These are phyloP conservation scores for Valencia hispanica DNA, from an alignment of 2,797 vertebrate genomes.

Conservation along the genomic window DNA sequence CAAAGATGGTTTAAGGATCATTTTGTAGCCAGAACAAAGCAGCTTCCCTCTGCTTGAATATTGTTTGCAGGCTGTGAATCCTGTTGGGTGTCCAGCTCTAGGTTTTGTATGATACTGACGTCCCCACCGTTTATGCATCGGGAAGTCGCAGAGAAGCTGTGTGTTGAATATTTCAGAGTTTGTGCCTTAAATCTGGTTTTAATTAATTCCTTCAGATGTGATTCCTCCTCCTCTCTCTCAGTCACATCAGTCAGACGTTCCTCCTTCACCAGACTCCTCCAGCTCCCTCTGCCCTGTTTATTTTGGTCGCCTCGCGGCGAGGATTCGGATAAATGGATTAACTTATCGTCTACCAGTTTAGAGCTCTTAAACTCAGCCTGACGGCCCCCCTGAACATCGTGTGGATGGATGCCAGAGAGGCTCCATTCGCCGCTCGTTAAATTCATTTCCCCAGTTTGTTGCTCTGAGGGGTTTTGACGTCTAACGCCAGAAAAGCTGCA, in stretches of 20 bases:
- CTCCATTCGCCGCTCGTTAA: slow-evolving; percentile 45
- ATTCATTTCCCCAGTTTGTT: slow-evolving; percentile 47
- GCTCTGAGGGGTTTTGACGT: slow-evolving; percentile 21
- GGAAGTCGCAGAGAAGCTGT: slow-evolving; percentile 1
- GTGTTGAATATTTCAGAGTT: slow-evolving; percentile 17
- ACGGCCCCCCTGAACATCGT: slow-evolving; percentile 55
- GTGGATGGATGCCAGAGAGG: slow-evolving; percentile 47
- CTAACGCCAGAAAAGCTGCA: slow-evolving; percentile 19
- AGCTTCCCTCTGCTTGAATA: background rate
- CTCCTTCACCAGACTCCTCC: slow-evolving; percentile 39
- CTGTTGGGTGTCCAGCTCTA: background rate
- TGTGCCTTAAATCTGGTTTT: slow-evolving; percentile 11
- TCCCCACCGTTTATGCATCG: slow-evolving; percentile 1
- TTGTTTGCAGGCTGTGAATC: background rate
- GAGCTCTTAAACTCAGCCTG: slow-evolving; percentile 59
- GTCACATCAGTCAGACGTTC: slow-evolving; percentile 20
- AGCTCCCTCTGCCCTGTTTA: slow-evolving; percentile 42
- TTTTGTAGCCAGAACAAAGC: background rate
- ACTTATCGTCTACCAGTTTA: slow-evolving; percentile 60
- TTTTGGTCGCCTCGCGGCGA: slow-evolving; percentile 54
- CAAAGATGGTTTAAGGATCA: background rate
- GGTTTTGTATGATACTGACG: background rate
- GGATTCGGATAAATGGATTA: slow-evolving; percentile 67
- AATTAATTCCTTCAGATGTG: slow-evolving; percentile 18
- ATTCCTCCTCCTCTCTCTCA: slow-evolving; percentile 11